Conservation (phyloP, 2,113 vertebrate species). For the Ictalurus furcatus region DNA sequence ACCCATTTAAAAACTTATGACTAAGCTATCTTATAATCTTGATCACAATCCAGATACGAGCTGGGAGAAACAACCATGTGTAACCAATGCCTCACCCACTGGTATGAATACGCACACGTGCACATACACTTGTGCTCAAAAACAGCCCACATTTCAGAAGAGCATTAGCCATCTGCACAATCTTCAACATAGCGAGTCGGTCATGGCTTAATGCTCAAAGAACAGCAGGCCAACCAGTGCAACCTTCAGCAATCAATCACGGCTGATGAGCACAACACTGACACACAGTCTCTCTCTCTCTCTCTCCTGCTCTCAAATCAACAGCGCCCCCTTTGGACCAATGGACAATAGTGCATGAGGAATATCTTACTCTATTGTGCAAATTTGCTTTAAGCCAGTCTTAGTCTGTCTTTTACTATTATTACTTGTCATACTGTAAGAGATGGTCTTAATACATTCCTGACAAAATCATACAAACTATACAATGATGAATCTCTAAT, state of each 20-base stretch:
- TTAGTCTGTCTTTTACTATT: background rate
- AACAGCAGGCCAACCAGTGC: background rate
- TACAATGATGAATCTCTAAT: background rate
- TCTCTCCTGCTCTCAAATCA: background rate
- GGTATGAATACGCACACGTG: background rate
- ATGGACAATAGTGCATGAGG: background rate
- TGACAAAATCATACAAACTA: background rate
- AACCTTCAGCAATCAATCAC: slow-evolving; percentile 45
- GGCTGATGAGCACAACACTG: slow-evolving; percentile 1
- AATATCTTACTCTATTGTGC: background rate
- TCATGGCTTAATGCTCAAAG: slow-evolving; percentile 43
- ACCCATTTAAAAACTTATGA: background rate
- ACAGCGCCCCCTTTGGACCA: slow-evolving; percentile 40
- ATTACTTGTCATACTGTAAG: background rate
- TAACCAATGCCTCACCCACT: background rate
- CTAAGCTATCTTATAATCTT: background rate
- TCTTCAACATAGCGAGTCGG: slow-evolving; percentile 3
- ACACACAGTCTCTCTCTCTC: background rate
- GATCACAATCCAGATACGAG: background rate
- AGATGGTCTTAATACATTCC: background rate
- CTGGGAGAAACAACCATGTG: background rate
- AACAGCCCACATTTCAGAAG: background rate
- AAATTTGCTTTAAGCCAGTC: background rate
- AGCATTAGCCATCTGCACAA: slow-evolving; percentile 27
- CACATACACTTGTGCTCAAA: background rate